Conservation (phyloP, 2,888 invertebrate species). For the Drosophila yooni region DNA sequence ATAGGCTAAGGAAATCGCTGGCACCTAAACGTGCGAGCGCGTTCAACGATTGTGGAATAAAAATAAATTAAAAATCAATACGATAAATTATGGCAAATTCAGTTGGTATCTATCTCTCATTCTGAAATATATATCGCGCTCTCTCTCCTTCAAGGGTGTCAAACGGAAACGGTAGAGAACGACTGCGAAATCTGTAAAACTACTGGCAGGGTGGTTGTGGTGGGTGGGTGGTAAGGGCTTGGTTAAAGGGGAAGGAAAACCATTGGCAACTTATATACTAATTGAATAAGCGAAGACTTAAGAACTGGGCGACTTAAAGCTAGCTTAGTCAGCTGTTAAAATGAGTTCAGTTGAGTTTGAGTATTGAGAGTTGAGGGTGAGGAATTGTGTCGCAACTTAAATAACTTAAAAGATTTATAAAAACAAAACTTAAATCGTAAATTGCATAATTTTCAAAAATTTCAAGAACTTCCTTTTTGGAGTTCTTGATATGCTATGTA, state of each 20-base stretch:
- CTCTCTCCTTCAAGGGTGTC: constrained; percentile 1
- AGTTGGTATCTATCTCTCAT: constrained; percentile 5
- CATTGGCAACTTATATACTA: constrained; percentile 38
- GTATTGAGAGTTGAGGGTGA: constrained; percentile 12
- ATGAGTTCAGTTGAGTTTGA: constrained; percentile 34
- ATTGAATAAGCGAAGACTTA: constrained; percentile 24
- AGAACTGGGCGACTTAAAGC: constrained; percentile 33
- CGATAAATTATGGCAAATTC: constrained; percentile 68
- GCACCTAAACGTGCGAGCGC: constrained; percentile 88
- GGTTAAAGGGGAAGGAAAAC: background rate
- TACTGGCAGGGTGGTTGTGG: background rate
- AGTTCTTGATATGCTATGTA: constrained; percentile 15
- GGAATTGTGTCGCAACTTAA: constrained; percentile 32
- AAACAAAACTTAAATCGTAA: constrained; percentile 27
- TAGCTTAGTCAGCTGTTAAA: constrained; percentile 43
- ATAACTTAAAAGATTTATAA: constrained; percentile 19
- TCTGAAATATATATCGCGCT: constrained; percentile 6
- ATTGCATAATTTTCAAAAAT: constrained; percentile 3
- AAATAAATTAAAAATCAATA: constrained; percentile 72
- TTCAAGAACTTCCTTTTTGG: constrained; percentile 14
- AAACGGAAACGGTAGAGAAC: constrained; percentile 25
- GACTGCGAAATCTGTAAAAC: constrained; percentile 21
- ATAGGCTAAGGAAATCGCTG: constrained; percentile 99
- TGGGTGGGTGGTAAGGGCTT: background rate
- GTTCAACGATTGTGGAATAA: constrained; percentile 48